Conservation (phyloP, 2,113 vertebrate species). For the Prunella fulvescens region DNA sequence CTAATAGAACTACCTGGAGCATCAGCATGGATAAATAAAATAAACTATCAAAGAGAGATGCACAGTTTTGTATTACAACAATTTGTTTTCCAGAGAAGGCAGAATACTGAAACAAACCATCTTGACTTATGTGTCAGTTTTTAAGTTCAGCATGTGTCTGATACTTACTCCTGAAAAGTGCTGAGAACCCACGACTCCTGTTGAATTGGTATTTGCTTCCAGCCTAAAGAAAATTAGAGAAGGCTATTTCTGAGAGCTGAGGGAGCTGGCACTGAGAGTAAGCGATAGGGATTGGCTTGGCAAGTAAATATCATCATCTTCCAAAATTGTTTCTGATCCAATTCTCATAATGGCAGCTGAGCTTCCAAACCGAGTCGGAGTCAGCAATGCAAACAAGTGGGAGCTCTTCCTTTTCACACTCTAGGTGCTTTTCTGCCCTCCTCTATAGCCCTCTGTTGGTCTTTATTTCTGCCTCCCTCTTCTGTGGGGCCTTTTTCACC, state of each 20-base stretch:
- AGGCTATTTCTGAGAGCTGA: conserved; percentile 31
- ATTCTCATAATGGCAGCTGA: conserved; percentile 49
- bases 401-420: background rate
- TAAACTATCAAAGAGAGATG: background rate
- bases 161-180: background rate
- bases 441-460: accelerated
- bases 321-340: conserved; percentile 56
- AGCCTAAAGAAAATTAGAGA: conserved; percentile 40
- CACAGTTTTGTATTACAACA: background rate
- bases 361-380: conserved; percentile 33
- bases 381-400: conserved; percentile 6
- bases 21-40: conserved; percentile 14
- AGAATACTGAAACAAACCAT: background rate
- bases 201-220: conserved; percentile 5
- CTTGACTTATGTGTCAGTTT: conserved; percentile 5
- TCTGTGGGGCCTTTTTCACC: background rate
- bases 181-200: background rate
- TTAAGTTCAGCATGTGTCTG: background rate
- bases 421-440: background rate
- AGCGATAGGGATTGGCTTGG: conserved; percentile 32
- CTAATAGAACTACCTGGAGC: background rate
- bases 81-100: conserved; percentile 10
- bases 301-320: conserved; percentile 48
- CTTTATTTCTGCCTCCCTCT: background rate
- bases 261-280: conserved; percentile 21